Percentiles rank a stretch among this genome's conserved stretches.
phyloP scores from a whole-genome alignment of 2,797 vertebrate species.

The Myotis daubentonii region DNA sequence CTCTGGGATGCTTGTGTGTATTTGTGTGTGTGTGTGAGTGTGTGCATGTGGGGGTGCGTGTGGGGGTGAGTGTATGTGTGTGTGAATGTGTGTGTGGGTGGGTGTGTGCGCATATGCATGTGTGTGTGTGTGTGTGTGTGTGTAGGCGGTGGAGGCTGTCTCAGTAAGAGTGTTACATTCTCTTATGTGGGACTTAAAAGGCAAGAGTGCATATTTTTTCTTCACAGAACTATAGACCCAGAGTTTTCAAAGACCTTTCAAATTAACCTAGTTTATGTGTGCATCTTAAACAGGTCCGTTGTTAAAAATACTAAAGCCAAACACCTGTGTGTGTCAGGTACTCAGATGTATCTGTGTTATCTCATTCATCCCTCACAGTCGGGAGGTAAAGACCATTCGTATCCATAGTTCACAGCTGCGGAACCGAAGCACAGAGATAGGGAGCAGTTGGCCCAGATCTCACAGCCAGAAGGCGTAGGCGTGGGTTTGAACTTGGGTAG shows the following conservation, averaged over 20 bases:
- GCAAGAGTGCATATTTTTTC: neutral
- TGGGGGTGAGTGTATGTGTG: neutral
- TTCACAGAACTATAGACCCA: neutral
- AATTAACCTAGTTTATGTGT: neutral
- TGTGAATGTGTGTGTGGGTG: neutral
- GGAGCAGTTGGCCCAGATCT: neutral
- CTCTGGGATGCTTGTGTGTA: neutral
- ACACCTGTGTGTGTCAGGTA: neutral
- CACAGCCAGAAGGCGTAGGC: neutral
- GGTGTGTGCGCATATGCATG: neutral
- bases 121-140: neutral
- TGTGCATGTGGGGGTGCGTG: neutral
- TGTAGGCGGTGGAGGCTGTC: neutral
- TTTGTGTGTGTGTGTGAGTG: neutral
- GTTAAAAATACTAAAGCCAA: neutral
- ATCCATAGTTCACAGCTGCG: neutral
- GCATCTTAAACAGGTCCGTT: neutral
- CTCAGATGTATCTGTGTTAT: neutral
- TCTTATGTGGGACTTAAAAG: neutral
- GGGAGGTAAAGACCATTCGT: neutral
- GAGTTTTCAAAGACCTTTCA: constrained; percentile 7
- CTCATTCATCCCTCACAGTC: neutral
- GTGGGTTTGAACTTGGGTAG: neutral
- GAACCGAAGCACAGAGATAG: neutral
- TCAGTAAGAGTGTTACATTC: neutral